Evolutionary conservation across 2,888 invertebrate genomes (phyloP).

Genomic region (Xanthorhoe spadicearia): DNA sequence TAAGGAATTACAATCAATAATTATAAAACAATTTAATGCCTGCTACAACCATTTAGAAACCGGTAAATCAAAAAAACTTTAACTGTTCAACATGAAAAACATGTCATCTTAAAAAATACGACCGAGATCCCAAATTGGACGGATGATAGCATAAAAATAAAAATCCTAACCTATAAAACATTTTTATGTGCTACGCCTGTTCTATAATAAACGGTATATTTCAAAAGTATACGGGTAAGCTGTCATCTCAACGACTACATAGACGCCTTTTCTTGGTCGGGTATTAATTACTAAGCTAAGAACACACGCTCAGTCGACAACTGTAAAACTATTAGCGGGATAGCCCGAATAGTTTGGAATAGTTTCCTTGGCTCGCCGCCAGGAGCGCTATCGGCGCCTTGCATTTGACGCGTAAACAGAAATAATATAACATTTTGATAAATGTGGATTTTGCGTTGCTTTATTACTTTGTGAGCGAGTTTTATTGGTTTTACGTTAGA

Average conservation of each 20-base stretch:
- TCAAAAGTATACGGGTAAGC: slow-evolving; percentile 50
- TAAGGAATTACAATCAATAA: slow-evolving; percentile 41
- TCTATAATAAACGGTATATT: slow-evolving; percentile 51
- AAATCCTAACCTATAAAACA: slow-evolving; percentile 42
- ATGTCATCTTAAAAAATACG: slow-evolving; percentile 42
- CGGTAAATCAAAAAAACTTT: slow-evolving; percentile 53
- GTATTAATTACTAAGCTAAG: slow-evolving; percentile 73
- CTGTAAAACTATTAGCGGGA: slow-evolving; percentile 77
- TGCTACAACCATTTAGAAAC: slow-evolving; percentile 31
- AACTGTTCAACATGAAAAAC: slow-evolving; percentile 49
- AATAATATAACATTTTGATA: slow-evolving; percentile 74
- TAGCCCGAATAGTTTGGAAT: slow-evolving; percentile 73
- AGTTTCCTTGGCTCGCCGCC: slow-evolving; percentile 77
- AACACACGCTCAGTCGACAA: slow-evolving; percentile 62
- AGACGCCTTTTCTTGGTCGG: slow-evolving; percentile 52
- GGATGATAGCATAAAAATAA: slow-evolving; percentile 34
- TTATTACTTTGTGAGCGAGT: slow-evolving; percentile 57
- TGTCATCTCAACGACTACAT: slow-evolving; percentile 62
- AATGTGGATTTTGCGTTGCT: slow-evolving; percentile 66
- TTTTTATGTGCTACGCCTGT: slow-evolving; percentile 51
- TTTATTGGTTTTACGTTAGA: slow-evolving; percentile 71
- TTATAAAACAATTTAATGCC: slow-evolving; percentile 45
- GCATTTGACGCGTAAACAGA: slow-evolving; percentile 79
- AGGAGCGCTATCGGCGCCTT: slow-evolving; percentile 64
- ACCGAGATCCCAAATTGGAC: slow-evolving; percentile 31